These are phyloP conservation scores for Syndactyla subalaris DNA, from an alignment of 2,797 vertebrate species.

Conservation along the genomic window DNA sequence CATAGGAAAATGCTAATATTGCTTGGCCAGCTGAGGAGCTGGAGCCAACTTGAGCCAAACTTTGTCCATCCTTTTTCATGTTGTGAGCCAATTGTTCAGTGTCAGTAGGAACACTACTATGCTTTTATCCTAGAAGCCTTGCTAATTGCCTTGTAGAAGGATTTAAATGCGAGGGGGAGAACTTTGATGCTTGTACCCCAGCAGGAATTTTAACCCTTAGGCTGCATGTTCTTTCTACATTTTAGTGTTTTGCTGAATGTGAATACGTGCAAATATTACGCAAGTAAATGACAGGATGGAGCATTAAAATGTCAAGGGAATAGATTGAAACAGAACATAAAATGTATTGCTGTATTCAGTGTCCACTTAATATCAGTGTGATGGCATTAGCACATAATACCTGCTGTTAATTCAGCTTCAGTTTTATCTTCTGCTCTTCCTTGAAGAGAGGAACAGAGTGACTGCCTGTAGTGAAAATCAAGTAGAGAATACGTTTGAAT, in stretches of 20 bases:
- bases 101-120: not conserved
- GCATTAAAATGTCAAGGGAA: not conserved
- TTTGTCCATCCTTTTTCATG: not conserved
- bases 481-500: not conserved
- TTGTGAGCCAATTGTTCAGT: not conserved
- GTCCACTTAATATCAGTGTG: not conserved
- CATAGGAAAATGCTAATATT: not conserved
- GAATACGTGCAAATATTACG: not conserved
- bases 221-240: not conserved
- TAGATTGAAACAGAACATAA: not conserved
- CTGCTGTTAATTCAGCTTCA: slow-evolving; percentile 27
- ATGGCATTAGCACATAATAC: slow-evolving; percentile 18
- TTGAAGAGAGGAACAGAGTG: not conserved
- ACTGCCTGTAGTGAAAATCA: not conserved
- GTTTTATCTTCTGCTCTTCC: not conserved
- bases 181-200: not conserved
- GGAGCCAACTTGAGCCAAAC: not conserved
- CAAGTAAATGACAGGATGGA: not conserved
- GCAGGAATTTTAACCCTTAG: not conserved
- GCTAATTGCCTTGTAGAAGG: not conserved
- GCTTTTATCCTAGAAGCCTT: not conserved
- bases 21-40: not conserved
- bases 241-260: not conserved
- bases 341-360: not conserved
- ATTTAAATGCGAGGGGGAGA: not conserved